phyloP scores from a whole-genome alignment of 2,797 vertebrate species.

The Propithecus deckenii region DNA sequence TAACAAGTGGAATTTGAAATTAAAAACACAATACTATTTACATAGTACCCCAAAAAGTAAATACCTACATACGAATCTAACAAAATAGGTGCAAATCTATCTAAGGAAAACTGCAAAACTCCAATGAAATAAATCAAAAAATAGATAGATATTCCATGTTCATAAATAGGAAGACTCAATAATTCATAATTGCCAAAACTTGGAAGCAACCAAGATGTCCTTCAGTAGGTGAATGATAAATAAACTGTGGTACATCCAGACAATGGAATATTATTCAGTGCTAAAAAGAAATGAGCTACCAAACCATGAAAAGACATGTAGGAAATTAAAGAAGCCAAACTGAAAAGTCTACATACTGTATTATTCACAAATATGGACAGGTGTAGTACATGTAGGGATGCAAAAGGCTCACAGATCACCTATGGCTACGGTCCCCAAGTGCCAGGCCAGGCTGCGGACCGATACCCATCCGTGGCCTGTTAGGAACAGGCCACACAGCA shows the following conservation, averaged over 20 bases:
- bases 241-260: neutral
- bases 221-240: neutral
- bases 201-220: neutral
- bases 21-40: neutral
- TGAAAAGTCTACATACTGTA: neutral
- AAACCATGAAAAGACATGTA: neutral
- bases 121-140: neutral
- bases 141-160: neutral
- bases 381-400: accelerated
- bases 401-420: neutral
- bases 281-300: neutral
- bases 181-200: neutral
- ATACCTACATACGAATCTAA: neutral
- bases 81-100: neutral
- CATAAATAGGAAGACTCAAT: neutral
- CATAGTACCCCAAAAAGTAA: neutral
- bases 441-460: no score
- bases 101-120: neutral
- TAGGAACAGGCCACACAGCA: no score
- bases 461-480: no score
- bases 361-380: neutral
- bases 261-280: neutral
- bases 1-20: neutral
- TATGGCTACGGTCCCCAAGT: no score
- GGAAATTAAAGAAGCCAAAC: neutral